Conservation (phyloP, 2,113 vertebrate genomes). For the Colistium nudipinnis region DNA sequence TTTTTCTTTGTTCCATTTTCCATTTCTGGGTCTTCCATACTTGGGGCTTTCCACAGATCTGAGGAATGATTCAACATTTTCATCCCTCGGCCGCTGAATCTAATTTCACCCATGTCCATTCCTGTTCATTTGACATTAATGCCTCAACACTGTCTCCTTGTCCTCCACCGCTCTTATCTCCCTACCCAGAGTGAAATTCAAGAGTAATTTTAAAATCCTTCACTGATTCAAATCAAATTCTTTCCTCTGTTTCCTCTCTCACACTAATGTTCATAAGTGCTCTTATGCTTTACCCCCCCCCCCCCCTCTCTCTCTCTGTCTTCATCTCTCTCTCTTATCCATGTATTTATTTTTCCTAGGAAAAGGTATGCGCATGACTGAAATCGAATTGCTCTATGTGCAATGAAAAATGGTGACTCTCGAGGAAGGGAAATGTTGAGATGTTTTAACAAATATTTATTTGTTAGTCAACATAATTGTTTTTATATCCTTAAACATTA, state of each 20-base stretch:
- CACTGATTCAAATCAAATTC: slow-evolving; percentile 72
- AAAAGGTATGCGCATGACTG: background rate
- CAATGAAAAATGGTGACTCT: background rate
- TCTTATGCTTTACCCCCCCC: slow-evolving; percentile 42
- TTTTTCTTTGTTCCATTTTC: background rate
- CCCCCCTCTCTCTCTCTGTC: slow-evolving; percentile 9
- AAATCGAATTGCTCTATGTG: background rate
- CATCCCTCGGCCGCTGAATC: slow-evolving; percentile 54
- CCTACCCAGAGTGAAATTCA: slow-evolving; percentile 61
- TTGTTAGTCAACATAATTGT: background rate
- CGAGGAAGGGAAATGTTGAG: background rate
- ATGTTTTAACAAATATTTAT: background rate
- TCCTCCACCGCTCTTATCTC: slow-evolving; percentile 40
- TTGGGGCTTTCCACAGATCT: slow-evolving; percentile 46
- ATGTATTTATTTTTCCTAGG: background rate
- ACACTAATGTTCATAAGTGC: slow-evolving; percentile 62
- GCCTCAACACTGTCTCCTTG: slow-evolving; percentile 35
- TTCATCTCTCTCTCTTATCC: background rate
- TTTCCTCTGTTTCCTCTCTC: slow-evolving; percentile 56
- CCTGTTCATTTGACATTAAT: slow-evolving; percentile 66
- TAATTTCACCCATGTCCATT: slow-evolving; percentile 67
- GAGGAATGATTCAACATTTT: slow-evolving; percentile 55
- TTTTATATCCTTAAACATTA: too few species aligned
- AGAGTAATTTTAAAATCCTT: slow-evolving; percentile 66
- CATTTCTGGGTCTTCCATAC: background rate